Evolutionary conservation across 2,888 invertebrate genomes (phyloP), one percentile per base, ranked within the genome.

Genomic region (Drosophila parthenogenetica): DNA sequence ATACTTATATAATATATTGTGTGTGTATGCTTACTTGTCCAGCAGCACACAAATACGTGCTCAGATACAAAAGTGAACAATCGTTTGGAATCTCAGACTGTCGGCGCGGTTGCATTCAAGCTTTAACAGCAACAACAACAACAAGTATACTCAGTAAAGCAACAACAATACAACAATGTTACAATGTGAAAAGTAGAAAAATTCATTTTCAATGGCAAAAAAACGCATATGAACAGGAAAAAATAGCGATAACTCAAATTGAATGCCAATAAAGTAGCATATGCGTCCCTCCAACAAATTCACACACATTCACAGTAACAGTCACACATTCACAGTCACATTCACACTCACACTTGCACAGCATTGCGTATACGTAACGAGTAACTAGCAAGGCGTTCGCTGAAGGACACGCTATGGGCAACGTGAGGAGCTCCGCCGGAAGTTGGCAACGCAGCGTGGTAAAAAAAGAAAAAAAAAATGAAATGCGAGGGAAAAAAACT

Each of bases 251-350:
- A 90, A 90, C 88, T 88, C 88, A 89, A 90, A 90, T 90, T 89
- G 89, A 90, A 90, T 90, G 90, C 90, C 89, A 90, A 90, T 90
- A 90, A 90, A 87, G 89, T 89, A 86, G 81, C 89, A 89, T 87
- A 86, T 89, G 89, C 75, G 89, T 74, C 82, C 73, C 77, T 68
- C 57, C 53, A 67, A 75, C 68, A 69, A 83, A 53, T 57, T 59
- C 53, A 62, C 57, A 61, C 45, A 62, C 57, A 65, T 19, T 48
- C 46, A 43, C 25, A 25, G 5, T 25, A 2, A 22, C 22, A 22
- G 22, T 22, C 22, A 22, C 22, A 22, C 19, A 19, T 19, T 19
- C 19, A 2, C 19, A 19, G 1, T 19, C 19, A 2, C 5, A 22
- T 22, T 22, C 49, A 69, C 25, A 67, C 32, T 22, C 22, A 57